Evolutionary conservation across 2,113 vertebrate genomes (phyloP).

Genomic region (Paramisgurnus dabryanus): DNA sequence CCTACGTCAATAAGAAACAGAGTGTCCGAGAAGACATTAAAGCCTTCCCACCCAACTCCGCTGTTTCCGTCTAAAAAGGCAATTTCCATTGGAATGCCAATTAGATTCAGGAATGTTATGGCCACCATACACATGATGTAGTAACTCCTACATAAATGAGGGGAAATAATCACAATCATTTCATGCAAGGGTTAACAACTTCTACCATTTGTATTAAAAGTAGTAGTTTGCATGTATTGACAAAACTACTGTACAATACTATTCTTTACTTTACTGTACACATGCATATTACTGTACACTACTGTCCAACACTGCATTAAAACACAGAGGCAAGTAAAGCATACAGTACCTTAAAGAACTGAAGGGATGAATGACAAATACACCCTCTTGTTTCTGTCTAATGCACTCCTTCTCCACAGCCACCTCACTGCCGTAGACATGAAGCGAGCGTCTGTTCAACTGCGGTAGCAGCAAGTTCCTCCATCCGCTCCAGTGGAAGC

Average conservation of each 20-base stretch:
- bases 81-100: slow-evolving; percentile 76
- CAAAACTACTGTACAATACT: no score
- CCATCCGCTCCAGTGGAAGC: slow-evolving; percentile 67
- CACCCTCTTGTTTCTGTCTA: slow-evolving; percentile 68
- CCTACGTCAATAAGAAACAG: slow-evolving; percentile 74
- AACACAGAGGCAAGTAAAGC: background rate
- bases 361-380: slow-evolving; percentile 78
- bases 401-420: slow-evolving; percentile 75
- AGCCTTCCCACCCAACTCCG: slow-evolving; percentile 68
- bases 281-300: background rate
- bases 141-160: slow-evolving; percentile 66
- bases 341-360: slow-evolving; percentile 72
- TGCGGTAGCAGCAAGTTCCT: slow-evolving; percentile 73
- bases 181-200: background rate
- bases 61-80: slow-evolving; percentile 69
- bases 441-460: slow-evolving; percentile 75
- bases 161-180: background rate
- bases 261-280: no score
- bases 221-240: no score
- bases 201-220: no score
- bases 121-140: slow-evolving; percentile 77
- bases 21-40: slow-evolving; percentile 76
- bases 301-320: background rate
- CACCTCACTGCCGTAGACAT: slow-evolving; percentile 76
- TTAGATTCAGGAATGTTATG: slow-evolving; percentile 74